These are phyloP conservation scores for Drosophila punjabiensis DNA, from an alignment of 1,140 invertebrate genomes.

Conservation along the genomic window DNA sequence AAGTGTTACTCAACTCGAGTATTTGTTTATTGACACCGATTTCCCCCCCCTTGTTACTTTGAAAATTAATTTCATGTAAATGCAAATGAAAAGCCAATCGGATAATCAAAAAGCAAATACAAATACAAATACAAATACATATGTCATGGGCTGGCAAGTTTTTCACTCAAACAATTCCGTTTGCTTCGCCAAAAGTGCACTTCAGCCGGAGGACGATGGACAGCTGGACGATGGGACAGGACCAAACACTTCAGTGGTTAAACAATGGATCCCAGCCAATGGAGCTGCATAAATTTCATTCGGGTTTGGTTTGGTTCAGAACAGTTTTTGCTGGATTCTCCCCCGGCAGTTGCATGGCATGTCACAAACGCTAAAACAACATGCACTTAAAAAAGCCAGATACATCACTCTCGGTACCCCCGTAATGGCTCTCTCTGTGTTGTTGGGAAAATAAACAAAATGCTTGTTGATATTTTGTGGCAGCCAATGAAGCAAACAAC, in stretches of 20 bases:
- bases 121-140: conserved; percentile 40
- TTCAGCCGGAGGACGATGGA: conserved; percentile 28
- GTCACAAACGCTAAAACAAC: conserved; percentile 80
- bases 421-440: conserved; percentile 20
- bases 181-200: conserved; percentile 27
- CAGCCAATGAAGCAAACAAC: conserved; percentile 82
- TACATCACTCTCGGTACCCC: conserved; percentile 11
- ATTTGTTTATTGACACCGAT: background rate
- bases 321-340: conserved; percentile 11
- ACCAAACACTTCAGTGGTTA: conserved; percentile 50
- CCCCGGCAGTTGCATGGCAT: conserved; percentile 58
- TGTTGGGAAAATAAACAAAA: conserved; percentile 81
- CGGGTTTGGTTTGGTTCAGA: conserved; percentile 1
- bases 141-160: conserved; percentile 20
- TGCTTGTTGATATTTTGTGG: conserved; percentile 82
- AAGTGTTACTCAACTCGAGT: background rate
- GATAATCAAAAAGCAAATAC: conserved; percentile 56
- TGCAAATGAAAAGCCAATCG: conserved; percentile 43
- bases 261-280: conserved; percentile 71
- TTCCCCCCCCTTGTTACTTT: background rate
- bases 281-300: conserved; percentile 76
- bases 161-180: conserved; percentile 39
- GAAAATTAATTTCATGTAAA: conserved; percentile 26
- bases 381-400: conserved; percentile 75
- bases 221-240: conserved; percentile 38